A percentile compares a stretch with the other conserved stretches of the same genome.
These are phyloP conservation scores for Lerema accius DNA, from an alignment of 1,140 invertebrate species.

Conservation along the genomic window DNA sequence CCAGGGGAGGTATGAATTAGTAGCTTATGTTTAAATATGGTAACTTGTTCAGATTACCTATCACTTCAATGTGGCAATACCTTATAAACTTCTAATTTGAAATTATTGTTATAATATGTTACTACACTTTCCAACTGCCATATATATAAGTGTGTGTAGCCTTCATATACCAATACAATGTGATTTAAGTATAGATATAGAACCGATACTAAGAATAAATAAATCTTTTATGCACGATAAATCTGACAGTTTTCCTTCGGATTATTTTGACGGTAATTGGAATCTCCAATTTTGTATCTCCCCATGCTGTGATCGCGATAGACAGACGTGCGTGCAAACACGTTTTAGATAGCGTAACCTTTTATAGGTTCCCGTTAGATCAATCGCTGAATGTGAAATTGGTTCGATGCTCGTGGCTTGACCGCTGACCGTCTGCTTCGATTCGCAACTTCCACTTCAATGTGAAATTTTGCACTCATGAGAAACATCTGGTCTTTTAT, in stretches of 20 bases:
- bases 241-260: constrained; percentile 3
- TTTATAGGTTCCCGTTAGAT: constrained; percentile 48
- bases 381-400: constrained; percentile 41
- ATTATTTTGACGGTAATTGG: constrained; percentile 35
- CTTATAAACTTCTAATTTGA: too few relatives aligned
- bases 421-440: constrained; percentile 32
- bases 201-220: constrained; percentile 2
- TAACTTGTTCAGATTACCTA: too few relatives aligned
- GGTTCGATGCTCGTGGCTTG: constrained; percentile 37
- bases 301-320: constrained; percentile 57
- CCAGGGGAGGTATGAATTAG: background rate
- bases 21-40: too few relatives aligned
- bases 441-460: too few relatives aligned
- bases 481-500: too few relatives aligned
- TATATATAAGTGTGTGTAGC: too few relatives aligned
- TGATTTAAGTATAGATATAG: too few relatives aligned
- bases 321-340: constrained; percentile 53
- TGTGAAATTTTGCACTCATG: too few relatives aligned
- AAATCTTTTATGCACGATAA: constrained; percentile 7
- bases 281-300: constrained; percentile 48
- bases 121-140: too few relatives aligned
- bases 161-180: too few relatives aligned
- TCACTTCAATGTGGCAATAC: too few relatives aligned
- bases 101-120: too few relatives aligned
- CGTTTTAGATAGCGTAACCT: constrained; percentile 44